These are phyloP conservation scores for Ambastaia sidthimunki DNA, from an alignment of 2,797 vertebrate species.

Conservation along the genomic window DNA sequence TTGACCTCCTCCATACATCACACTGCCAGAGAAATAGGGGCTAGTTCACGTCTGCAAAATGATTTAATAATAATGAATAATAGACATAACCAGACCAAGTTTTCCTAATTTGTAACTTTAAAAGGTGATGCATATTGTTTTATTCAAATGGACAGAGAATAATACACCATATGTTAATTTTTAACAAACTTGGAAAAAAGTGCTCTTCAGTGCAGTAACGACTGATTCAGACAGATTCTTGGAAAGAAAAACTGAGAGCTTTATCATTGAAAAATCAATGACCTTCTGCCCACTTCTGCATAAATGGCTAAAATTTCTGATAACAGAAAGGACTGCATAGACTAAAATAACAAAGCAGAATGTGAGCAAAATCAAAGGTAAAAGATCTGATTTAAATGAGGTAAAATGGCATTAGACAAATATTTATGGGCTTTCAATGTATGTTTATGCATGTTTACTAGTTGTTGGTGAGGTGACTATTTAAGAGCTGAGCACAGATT, in stretches of 20 bases:
- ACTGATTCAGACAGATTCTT: background rate
- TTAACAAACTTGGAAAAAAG: background rate
- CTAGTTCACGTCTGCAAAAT: background rate
- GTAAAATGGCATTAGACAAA: too few relatives aligned
- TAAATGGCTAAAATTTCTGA: background rate
- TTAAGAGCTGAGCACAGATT: conserved; percentile 16
- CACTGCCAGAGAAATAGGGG: background rate
- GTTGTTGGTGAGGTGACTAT: conserved; percentile 8
- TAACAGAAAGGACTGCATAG: background rate
- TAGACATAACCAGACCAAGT: background rate
- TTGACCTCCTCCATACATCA: background rate
- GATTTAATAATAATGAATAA: background rate
- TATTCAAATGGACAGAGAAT: background rate
- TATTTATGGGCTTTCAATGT: background rate
- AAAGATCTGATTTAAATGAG: background rate
- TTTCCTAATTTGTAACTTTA: background rate
- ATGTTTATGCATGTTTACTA: background rate
- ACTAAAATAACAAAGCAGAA: background rate
- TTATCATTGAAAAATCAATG: conserved; percentile 7
- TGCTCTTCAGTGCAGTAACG: background rate
- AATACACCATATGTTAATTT: background rate
- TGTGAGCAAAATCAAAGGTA: background rate
- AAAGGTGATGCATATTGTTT: background rate
- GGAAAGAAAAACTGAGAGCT: background rate
- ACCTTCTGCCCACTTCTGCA: background rate